These are phyloP conservation scores for Motacilla alba DNA, from an alignment of 2,113 vertebrate species.

Conservation along the genomic window DNA sequence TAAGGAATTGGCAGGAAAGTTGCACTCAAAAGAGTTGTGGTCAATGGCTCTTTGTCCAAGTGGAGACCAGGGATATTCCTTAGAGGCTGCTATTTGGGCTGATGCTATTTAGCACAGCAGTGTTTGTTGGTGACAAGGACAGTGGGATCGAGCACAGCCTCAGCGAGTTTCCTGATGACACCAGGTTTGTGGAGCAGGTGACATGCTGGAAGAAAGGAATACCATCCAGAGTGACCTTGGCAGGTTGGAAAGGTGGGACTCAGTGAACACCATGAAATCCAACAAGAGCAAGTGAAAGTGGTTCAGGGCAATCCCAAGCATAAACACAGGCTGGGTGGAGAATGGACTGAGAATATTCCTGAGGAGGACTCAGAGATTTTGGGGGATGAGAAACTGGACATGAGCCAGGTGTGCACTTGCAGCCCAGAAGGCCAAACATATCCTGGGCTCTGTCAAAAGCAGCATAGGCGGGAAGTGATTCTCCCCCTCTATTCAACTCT, in stretches of 20 bases:
- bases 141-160: fast-evolving
- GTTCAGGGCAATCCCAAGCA: background rate
- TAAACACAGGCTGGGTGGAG: background rate
- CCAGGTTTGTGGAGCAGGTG: background rate
- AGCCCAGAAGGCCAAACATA: background rate
- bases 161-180: background rate
- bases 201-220: background rate
- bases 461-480: background rate
- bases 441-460: background rate
- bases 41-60: background rate
- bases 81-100: background rate
- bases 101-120: background rate
- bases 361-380: background rate
- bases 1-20: background rate
- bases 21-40: background rate
- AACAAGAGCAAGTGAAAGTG: background rate
- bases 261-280: background rate
- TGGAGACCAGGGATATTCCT: background rate
- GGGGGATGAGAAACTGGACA: background rate
- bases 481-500: background rate
- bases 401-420: background rate
- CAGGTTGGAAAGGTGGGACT: background rate
- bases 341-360: background rate
- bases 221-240: background rate
- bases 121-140: background rate